phyloP scores from a whole-genome alignment of 2,113 vertebrate species.

The Rhodinocichla rosea region DNA sequence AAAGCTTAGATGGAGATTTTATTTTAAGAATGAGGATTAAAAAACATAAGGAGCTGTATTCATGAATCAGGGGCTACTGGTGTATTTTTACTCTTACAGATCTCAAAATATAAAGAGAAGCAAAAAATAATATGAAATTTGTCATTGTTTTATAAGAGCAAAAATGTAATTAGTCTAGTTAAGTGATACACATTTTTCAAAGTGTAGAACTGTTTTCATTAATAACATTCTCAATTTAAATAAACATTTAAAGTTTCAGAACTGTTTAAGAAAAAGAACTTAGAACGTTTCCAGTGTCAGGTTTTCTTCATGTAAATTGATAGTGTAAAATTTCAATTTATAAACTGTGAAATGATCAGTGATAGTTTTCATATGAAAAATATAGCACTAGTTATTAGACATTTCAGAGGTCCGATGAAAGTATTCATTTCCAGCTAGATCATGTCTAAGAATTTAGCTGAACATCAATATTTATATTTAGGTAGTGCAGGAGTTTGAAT shows the following conservation, averaged over 20 bases:
- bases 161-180: neutral
- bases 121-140: neutral
- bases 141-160: neutral
- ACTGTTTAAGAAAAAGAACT: neutral
- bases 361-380: constrained; percentile 38
- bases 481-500: constrained; percentile 54
- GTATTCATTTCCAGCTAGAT: constrained; percentile 56
- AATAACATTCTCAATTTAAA: constrained; percentile 34
- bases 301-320: constrained; percentile 30
- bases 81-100: neutral
- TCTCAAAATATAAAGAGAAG: neutral
- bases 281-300: neutral
- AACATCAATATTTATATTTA: constrained; percentile 72
- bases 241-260: neutral
- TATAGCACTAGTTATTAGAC: constrained; percentile 9
- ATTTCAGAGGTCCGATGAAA: constrained; percentile 15
- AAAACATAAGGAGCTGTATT: neutral
- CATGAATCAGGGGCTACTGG: neutral
- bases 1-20: neutral
- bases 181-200: neutral
- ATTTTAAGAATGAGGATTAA: neutral
- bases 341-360: constrained; percentile 45
- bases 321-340: constrained; percentile 33
- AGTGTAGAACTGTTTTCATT: constrained; percentile 27
- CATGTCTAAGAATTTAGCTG: constrained; percentile 67